A percentile compares a stretch with the other conserved stretches of the same genome.
Evolutionary conservation across 2,113 vertebrate species (phyloP).

Genomic region (Cyanistes caeruleus): DNA sequence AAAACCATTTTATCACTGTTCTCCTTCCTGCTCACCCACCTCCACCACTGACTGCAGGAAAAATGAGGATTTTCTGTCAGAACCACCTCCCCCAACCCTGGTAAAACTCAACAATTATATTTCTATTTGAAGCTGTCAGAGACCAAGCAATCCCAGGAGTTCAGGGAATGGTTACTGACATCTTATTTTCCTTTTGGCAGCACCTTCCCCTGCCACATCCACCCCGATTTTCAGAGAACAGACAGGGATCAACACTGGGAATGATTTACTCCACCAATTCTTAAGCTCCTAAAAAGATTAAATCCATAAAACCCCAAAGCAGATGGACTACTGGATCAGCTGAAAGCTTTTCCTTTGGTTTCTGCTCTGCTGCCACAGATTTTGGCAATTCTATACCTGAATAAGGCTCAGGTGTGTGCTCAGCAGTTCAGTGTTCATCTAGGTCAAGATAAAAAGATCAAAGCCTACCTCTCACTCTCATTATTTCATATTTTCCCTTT

Average conservation of each 20-base stretch:
- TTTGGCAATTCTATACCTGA: background rate
- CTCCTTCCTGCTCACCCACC: background rate
- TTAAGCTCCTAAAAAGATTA: slow-evolving; percentile 37
- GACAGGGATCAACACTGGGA: background rate
- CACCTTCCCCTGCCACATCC: background rate
- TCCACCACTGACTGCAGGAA: background rate
- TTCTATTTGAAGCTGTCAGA: background rate
- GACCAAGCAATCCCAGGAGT: background rate
- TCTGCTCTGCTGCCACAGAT: background rate
- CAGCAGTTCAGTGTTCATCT: background rate
- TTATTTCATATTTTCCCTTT: background rate
- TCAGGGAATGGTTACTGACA: background rate
- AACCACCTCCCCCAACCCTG: background rate
- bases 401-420: background rate
- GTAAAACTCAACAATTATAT: background rate
- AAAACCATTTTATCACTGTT: background rate
- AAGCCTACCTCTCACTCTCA: background rate
- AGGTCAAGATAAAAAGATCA: background rate
- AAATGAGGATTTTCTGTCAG: background rate
- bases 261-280: background rate
- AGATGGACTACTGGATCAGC: slow-evolving; percentile 20
- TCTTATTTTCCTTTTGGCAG: background rate
- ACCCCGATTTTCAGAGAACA: background rate
- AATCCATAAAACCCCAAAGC: background rate
- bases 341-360: background rate